Conservation (phyloP, 2,113 vertebrate genomes). For the Oreochromis tanganicae region DNA sequence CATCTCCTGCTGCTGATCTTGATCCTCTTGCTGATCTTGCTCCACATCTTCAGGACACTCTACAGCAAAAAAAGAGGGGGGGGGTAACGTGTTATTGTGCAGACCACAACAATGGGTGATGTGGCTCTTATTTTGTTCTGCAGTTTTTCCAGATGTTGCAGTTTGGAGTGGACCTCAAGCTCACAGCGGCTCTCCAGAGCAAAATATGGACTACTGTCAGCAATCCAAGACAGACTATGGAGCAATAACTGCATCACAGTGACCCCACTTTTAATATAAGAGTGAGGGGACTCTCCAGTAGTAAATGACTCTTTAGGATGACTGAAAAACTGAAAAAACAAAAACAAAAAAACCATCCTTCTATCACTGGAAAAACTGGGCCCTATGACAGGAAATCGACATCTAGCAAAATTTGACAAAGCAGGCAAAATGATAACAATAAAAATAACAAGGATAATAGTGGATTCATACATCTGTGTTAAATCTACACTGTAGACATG, state of each 20-base stretch:
- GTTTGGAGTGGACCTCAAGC: background rate
- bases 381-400: background rate
- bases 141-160: background rate
- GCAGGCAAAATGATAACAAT: background rate
- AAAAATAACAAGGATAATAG: background rate
- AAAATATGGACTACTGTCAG: background rate
- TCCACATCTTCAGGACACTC: constrained; percentile 63
- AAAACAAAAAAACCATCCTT: background rate
- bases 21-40: constrained; percentile 29
- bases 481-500: background rate
- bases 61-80: constrained; percentile 17
- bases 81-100: background rate
- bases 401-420: background rate
- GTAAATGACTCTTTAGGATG: background rate
- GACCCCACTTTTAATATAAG: background rate
- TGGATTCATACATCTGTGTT: background rate
- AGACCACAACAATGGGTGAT: background rate
- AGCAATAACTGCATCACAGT: background rate
- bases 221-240: background rate
- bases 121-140: background rate
- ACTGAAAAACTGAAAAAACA: background rate
- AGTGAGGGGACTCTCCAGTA: background rate
- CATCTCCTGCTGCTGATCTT: constrained; percentile 69
- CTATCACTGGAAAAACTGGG: background rate
- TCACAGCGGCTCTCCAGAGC: background rate